Evolutionary conservation across 1,140 invertebrate genomes (phyloP).

Genomic region (Penaeus japonicus): DNA sequence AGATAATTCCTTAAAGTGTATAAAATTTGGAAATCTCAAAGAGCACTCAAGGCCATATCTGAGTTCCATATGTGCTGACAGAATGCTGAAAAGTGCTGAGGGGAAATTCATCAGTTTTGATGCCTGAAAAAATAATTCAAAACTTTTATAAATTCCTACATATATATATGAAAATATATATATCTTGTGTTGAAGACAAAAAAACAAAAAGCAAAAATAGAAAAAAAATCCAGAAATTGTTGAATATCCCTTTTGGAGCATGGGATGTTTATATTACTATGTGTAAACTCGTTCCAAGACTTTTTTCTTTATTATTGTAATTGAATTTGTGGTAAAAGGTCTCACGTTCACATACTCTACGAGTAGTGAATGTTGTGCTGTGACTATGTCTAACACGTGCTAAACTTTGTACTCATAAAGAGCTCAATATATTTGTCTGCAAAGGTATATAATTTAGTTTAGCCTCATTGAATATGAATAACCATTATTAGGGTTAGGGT

Average conservation of each 20-base stretch:
- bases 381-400: constrained; percentile 20
- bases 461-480: constrained; percentile 4
- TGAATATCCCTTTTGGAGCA: not conserved
- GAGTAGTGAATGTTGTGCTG: not conserved
- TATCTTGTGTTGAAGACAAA: too few species aligned
- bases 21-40: constrained; percentile 2
- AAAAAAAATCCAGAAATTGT: too few species aligned
- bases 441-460: constrained; percentile 34
- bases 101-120: constrained; percentile 20
- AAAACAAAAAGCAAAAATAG: too few species aligned
- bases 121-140: not conserved
- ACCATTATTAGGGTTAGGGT: constrained; percentile 29
- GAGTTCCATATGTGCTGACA: constrained; percentile 1
- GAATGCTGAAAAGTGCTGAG: not conserved
- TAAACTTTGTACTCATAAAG: constrained; percentile 22
- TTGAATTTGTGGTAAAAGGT: not conserved
- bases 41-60: constrained; percentile 30
- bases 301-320: not conserved
- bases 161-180: too few species aligned
- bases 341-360: not conserved
- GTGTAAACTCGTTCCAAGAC: constrained; percentile 3
- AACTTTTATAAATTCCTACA: too few species aligned
- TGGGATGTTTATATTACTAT: not conserved
- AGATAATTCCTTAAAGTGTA: not conserved
- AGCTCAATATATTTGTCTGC: constrained; percentile 36